These are phyloP conservation scores for Ursus arctos DNA, from an alignment of 2,113 vertebrate species.

Conservation along the genomic window DNA sequence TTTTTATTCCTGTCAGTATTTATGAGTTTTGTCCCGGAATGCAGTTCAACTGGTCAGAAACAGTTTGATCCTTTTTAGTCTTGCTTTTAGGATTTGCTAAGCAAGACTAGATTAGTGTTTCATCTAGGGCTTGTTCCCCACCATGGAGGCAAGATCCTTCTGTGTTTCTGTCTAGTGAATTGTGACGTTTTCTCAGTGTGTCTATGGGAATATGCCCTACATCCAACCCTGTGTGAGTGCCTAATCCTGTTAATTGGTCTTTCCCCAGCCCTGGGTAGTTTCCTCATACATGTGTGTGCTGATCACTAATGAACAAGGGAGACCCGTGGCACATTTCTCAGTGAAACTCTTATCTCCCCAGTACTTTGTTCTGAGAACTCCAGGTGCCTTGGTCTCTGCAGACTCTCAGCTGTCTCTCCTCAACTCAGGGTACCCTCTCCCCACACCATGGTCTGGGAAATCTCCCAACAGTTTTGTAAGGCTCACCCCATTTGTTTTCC, in stretches of 20 bases:
- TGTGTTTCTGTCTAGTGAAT: neutral
- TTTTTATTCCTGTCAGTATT: slow-evolving; percentile 24
- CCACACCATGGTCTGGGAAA: neutral
- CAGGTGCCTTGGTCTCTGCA: neutral
- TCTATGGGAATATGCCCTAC: neutral
- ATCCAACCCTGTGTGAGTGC: neutral
- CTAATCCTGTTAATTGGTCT: neutral
- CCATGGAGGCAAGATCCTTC: neutral
- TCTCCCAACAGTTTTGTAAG: neutral
- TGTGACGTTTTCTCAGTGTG: neutral
- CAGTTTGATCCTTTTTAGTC: neutral
- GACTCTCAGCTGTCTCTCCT: neutral
- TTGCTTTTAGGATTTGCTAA: slow-evolving; percentile 28
- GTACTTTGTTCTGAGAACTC: neutral
- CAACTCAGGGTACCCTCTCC: neutral
- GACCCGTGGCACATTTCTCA: neutral
- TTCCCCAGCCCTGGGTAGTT: neutral
- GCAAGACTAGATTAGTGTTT: neutral
- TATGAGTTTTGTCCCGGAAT: neutral
- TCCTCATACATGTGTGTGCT: accelerated
- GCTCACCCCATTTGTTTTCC: neutral
- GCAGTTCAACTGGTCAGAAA: neutral
- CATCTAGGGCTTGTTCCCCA: neutral
- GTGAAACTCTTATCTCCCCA: neutral
- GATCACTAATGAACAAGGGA: neutral